phyloP scores from a whole-genome alignment of 2,888 invertebrate species.

The Pseudococcus jackbeardsleyi region DNA sequence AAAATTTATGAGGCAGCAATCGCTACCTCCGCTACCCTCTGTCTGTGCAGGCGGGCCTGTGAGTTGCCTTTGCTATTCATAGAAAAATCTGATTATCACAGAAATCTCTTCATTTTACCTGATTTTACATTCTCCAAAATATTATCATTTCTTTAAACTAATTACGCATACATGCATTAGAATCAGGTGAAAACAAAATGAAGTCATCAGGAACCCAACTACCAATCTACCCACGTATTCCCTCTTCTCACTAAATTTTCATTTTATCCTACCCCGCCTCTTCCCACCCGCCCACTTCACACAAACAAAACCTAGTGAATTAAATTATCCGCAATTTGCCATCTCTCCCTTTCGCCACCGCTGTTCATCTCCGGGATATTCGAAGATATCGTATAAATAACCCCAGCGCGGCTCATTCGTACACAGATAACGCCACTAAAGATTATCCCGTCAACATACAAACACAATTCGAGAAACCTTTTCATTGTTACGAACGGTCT shows the following conservation, averaged over 20 bases:
- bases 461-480: constrained; percentile 15
- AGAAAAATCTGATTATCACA: too few relatives aligned
- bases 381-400: neutral
- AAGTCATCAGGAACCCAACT: too few relatives aligned
- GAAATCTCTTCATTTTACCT: too few relatives aligned
- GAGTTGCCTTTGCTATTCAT: too few relatives aligned
- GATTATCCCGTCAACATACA: constrained; percentile 43
- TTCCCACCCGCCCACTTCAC: neutral
- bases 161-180: too few relatives aligned
- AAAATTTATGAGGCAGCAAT: too few relatives aligned
- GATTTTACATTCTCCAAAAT: too few relatives aligned
- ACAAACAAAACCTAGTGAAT: constrained; percentile 8
- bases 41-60: too few relatives aligned
- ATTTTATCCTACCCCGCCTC: neutral
- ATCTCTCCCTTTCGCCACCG: neutral
- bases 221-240: neutral
- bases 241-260: neutral
- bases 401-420: neutral
- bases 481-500: constrained; percentile 27
- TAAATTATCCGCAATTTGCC: neutral
- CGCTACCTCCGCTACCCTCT: too few relatives aligned
- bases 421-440: constrained; percentile 19
- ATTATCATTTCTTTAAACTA: too few relatives aligned
- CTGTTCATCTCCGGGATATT: neutral
- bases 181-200: too few relatives aligned